These are phyloP conservation scores for Sebastolobus altivelis DNA, from an alignment of 2,797 vertebrate species.

Conservation along the genomic window DNA sequence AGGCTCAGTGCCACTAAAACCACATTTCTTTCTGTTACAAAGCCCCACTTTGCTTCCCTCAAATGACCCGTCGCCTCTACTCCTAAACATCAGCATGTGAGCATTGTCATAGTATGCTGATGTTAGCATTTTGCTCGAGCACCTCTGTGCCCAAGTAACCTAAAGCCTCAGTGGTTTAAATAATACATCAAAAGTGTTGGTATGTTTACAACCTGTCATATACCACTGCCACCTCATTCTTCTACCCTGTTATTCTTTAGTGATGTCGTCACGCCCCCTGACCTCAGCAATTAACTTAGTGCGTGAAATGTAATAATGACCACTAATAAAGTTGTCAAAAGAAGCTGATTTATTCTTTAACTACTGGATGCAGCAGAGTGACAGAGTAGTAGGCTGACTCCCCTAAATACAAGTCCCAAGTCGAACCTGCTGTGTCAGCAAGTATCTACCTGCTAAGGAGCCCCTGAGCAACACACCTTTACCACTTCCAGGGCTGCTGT, in stretches of 20 bases:
- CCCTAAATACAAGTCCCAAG: background rate
- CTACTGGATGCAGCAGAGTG: background rate
- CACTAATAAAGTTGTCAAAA: background rate
- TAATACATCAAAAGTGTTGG: background rate
- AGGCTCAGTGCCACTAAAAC: background rate
- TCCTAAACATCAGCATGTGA: background rate
- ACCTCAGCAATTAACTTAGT: background rate
- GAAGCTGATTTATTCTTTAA: background rate
- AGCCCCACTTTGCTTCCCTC: background rate
- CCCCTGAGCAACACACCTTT: slow-evolving; percentile 22
- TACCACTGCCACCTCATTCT: background rate
- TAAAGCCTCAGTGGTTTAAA: background rate
- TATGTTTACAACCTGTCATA: background rate
- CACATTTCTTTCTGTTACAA: background rate
- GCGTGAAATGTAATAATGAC: background rate
- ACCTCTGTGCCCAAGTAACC: too few species aligned
- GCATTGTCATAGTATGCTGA: too few species aligned
- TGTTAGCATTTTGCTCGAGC: too few species aligned
- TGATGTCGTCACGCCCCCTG: too few species aligned
- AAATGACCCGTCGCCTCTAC: background rate
- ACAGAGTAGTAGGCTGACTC: background rate
- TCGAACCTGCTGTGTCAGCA: background rate
- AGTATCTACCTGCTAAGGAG: slow-evolving; percentile 25
- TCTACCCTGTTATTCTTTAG: too few species aligned
- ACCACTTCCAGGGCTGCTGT: background rate